A percentile compares a stretch with the other conserved stretches of the same genome.
These are phyloP conservation scores for Cylindroiulus punctatus DNA, from an alignment of 2,888 invertebrate genomes.

Conservation along the genomic window DNA sequence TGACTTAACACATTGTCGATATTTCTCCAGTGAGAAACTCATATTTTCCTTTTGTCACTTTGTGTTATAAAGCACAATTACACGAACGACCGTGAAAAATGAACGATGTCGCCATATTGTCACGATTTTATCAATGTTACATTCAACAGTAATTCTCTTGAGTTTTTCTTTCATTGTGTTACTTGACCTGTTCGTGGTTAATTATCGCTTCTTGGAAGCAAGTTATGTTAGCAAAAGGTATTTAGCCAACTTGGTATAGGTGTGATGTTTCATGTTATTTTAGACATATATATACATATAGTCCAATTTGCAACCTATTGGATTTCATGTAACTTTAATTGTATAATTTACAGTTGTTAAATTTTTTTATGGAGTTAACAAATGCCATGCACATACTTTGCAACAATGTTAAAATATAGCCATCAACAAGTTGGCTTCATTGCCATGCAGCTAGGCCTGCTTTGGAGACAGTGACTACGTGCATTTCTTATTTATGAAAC, in stretches of 20 bases:
- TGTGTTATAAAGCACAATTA: background rate
- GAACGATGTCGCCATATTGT: background rate
- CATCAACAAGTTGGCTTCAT: too few species aligned
- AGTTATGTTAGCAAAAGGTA: background rate
- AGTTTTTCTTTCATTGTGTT: background rate
- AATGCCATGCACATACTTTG: too few species aligned
- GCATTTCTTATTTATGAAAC: too few species aligned
- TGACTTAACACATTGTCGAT: background rate
- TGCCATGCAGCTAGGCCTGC: too few species aligned
- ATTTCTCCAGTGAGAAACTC: background rate
- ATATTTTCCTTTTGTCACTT: background rate
- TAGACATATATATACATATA: background rate
- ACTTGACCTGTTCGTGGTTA: background rate
- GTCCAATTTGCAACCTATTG: background rate
- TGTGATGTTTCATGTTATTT: background rate
- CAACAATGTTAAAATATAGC: too few species aligned
- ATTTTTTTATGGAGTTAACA: background rate
- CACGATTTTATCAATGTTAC: background rate
- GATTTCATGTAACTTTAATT: background rate
- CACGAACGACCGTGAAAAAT: conserved; percentile 14
- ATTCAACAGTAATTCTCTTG: background rate
- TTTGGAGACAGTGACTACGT: too few species aligned
- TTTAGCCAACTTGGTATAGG: background rate
- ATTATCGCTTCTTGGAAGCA: background rate
- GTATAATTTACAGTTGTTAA: background rate